Evolutionary conservation across 1,140 invertebrate species (phyloP).

Genomic region (Venturia canescens): DNA sequence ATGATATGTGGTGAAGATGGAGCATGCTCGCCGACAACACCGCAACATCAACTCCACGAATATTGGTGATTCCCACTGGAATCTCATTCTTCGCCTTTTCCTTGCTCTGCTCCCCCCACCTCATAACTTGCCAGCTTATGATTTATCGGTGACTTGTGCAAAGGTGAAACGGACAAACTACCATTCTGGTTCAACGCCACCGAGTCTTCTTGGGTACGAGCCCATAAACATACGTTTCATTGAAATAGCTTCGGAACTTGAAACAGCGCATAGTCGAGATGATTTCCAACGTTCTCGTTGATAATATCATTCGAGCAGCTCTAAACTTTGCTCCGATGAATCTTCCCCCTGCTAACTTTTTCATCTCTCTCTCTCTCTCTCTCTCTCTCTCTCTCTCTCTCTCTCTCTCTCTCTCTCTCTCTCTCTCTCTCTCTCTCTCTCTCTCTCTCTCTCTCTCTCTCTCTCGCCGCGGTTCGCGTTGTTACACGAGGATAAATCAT

Average conservation of each 20-base stretch:
- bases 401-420: too few species aligned
- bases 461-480: background rate
- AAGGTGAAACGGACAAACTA: slow-evolving; percentile 33
- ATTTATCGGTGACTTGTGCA: slow-evolving; percentile 27
- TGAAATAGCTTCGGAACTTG: background rate
- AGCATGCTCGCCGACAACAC: background rate
- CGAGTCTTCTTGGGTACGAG: slow-evolving; percentile 12
- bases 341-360: background rate
- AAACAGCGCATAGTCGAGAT: slow-evolving; percentile 6
- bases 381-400: too few species aligned
- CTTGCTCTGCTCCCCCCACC: too few species aligned
- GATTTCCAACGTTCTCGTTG: slow-evolving; percentile 13
- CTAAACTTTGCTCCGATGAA: background rate
- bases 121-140: slow-evolving; percentile 26
- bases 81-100: too few species aligned
- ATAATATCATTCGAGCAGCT: slow-evolving; percentile 5
- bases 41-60: background rate
- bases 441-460: too few species aligned
- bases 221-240: slow-evolving; percentile 9
- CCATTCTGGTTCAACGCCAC: slow-evolving; percentile 33
- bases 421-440: too few species aligned
- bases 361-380: too few species aligned
- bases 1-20: background rate
- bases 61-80: too few species aligned
- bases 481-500: background rate